Base-by-base conservation (phyloP, 2,888 invertebrate genomes). In the Philonicus albiceps region DNA sequence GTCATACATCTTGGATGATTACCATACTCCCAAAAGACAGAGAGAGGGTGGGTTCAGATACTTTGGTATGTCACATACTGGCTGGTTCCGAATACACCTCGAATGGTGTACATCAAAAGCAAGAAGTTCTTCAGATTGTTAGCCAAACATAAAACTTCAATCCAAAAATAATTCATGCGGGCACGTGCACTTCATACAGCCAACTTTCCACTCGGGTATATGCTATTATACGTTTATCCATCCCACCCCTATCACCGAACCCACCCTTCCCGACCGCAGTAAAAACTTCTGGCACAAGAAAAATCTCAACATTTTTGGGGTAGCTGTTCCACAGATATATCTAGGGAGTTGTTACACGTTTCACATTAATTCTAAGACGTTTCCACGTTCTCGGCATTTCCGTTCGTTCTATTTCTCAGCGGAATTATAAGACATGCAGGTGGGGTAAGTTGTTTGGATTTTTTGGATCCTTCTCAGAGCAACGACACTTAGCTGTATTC, bases 301-400 rank as follows among this genome's bases (percentile, higher is more conserved):
- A 64, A 64, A 64, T 64, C 64, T 64, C 64, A 64, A 64, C 64
- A 64, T 64, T 64, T 64, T 64, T 64, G 64, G 64, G 64, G 27
- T 64, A 64, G 64, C 19, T 19, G 64, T 8, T 64, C 19, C 64
- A 27, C 64, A 64, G 64, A 64, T 22, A 64, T 22, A 64, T 43
- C 84, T 37, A 13, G 84, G 84, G 81, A 64, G 81, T 64, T 64
- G 55, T 74, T 73, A 84, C 84, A 84, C 84, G 84, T 84, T 84
- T 43, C 40, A 84, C 84, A 73, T 84, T 84, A 84, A 84, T 84
- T 84, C 73, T 84, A 73, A 43, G 40, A 73, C 40, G 73, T 84
- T 73, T 64, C 64, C 64, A 64, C 64, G 64, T 64, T 22, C 64
- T 11, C 64, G 64, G 64, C 64, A 64, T 64, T 64, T 64, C 64